Evolutionary conservation across 2,113 vertebrate species (phyloP).

Genomic region (Pygoscelis antarcticus): DNA sequence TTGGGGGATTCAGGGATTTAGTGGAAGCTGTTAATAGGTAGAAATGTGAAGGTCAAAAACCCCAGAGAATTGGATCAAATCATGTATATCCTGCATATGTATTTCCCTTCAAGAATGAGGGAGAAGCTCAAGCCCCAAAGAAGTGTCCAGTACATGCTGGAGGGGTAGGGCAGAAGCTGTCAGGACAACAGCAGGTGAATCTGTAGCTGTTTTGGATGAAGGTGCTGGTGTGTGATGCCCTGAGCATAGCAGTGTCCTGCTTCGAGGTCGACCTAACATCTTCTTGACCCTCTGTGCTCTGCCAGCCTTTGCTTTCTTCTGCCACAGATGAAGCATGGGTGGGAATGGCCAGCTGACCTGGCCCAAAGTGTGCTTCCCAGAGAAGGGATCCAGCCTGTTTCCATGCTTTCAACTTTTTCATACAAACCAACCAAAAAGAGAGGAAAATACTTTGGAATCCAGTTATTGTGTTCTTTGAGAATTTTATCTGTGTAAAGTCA

Average conservation of each 20-base stretch:
- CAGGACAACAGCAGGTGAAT: neutral
- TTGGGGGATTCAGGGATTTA: neutral
- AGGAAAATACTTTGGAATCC: neutral
- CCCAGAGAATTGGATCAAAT: neutral
- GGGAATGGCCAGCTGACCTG: neutral
- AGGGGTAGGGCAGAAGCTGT: neutral
- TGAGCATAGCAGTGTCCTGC: neutral
- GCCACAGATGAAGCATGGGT: neutral
- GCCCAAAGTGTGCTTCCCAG: neutral
- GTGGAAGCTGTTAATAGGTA: neutral
- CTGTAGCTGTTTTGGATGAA: neutral
- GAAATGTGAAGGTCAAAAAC: neutral
- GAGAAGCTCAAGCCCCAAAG: neutral
- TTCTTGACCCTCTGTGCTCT: neutral
- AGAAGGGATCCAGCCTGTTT: neutral
- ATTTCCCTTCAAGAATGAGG: neutral
- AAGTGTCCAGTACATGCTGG: accelerated
- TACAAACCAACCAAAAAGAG: neutral
- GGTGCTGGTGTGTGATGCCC: neutral
- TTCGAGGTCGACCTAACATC: neutral
- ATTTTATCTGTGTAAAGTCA: neutral
- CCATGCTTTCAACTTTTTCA: neutral
- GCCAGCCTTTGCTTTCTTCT: neutral
- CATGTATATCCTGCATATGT: neutral
- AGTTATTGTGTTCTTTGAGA: neutral